A percentile compares a stretch with the other conserved stretches of the same genome.
Conservation (phyloP, 2,113 vertebrate genomes). For the Conger conger region DNA sequence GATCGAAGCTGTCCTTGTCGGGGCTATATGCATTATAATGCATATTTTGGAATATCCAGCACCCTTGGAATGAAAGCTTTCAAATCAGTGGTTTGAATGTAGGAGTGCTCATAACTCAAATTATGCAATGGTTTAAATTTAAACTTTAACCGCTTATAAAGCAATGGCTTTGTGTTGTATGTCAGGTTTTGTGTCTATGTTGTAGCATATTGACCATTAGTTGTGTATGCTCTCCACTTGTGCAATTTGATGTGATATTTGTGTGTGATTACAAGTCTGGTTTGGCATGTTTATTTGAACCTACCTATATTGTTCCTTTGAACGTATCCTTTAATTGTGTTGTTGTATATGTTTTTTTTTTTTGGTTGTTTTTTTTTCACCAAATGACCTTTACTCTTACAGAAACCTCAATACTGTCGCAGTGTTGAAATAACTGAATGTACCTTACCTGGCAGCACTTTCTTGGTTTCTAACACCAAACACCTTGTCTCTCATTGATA, state of each 20-base stretch:
- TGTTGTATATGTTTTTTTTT: neutral
- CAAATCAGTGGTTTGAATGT: slow-evolving; percentile 15
- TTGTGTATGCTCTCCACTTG: neutral
- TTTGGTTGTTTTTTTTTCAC: too few relatives aligned
- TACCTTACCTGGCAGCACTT: slow-evolving; percentile 6
- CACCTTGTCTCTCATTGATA: neutral
- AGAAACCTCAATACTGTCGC: slow-evolving; percentile 6
- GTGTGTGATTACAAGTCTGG: neutral
- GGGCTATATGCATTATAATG: neutral
- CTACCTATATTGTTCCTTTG: neutral
- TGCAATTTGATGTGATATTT: neutral
- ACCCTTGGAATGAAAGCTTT: neutral
- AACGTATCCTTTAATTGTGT: neutral
- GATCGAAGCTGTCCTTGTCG: neutral
- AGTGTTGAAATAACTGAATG: slow-evolving; percentile 25
- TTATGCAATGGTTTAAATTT: neutral
- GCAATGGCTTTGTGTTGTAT: neutral
- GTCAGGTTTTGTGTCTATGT: neutral
- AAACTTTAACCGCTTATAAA: neutral
- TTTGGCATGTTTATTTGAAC: neutral
- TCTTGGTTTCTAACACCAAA: neutral
- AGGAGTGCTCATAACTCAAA: slow-evolving; percentile 3
- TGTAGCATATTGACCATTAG: neutral
- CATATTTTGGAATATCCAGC: neutral
- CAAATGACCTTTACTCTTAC: neutral